Percentiles rank a stretch among this genome's conserved stretches.
Evolutionary conservation across 2,888 invertebrate genomes (phyloP).

Genomic region (Laothoe populi): DNA sequence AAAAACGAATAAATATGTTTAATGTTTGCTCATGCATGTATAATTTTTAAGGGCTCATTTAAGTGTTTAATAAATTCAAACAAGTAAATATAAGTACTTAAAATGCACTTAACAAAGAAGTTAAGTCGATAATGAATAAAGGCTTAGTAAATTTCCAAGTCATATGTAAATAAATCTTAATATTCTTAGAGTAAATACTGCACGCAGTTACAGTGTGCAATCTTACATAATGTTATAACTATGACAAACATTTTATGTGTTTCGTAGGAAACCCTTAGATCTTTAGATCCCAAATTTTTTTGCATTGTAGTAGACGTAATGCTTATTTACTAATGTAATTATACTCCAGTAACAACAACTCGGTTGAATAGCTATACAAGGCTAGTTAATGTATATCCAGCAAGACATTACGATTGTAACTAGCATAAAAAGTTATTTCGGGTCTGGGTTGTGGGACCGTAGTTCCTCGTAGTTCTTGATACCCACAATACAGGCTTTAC

Average conservation of each 20-base stretch:
- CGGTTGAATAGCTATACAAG: too few species aligned
- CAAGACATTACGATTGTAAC: too few species aligned
- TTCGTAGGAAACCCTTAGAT: not conserved
- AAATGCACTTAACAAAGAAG: slow-evolving; percentile 1
- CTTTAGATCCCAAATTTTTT: too few species aligned
- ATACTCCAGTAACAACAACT: too few species aligned
- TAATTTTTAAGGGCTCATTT: slow-evolving; percentile 8
- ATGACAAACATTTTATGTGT: not conserved
- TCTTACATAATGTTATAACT: slow-evolving; percentile 1
- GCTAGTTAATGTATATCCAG: too few species aligned
- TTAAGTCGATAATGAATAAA: slow-evolving; percentile 14
- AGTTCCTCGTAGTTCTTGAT: too few species aligned
- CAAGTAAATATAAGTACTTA: slow-evolving; percentile 14
- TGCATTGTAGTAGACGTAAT: too few species aligned
- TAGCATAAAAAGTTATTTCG: too few species aligned
- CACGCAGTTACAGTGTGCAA: not conserved
- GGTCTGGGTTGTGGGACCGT: too few species aligned
- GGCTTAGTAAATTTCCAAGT: slow-evolving; percentile 16
- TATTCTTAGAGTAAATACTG: slow-evolving; percentile 1
- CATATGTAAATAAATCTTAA: slow-evolving; percentile 18
- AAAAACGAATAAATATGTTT: not conserved
- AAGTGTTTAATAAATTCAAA: slow-evolving; percentile 23
- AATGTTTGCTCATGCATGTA: not conserved
- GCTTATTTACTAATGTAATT: too few species aligned
- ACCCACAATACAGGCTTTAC: too few species aligned